Base-by-base conservation (phyloP, 1,140 invertebrate genomes). In the Lepidotrigona ventralis region DNA sequence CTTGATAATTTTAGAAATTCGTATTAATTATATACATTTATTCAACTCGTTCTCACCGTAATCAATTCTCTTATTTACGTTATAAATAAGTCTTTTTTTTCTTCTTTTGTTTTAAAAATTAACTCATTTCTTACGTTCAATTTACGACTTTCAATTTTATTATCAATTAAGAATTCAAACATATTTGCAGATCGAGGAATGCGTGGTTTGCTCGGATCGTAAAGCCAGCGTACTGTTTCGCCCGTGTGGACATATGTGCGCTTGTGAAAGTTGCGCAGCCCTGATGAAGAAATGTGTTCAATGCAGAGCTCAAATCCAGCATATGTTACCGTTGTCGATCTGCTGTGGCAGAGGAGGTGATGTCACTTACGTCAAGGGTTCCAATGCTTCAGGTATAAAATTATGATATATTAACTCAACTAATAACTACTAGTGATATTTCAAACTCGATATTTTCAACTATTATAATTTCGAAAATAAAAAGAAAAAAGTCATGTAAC, bases 281-380 rank as follows among this genome's bases (percentile, higher is more conserved):
- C 95, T 99, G 74, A 99, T 99, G 98, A 98, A 99, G 95, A 99
- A 99, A 94, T 99, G 98, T 95, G 98, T 99, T 1, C 96, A 98
- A 90, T 99, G 98, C 93, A 95, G 98, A 85, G 96, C 97, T 15
- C 97, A 97, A 90, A 98, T 99, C 90, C 97, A 98, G 85, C 95
- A 96, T 90, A 96, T 97, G 93, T 93, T 96, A 73, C 96, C 96
- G 21, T 96, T 97, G 90, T 95, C 95, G 39, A 95, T 97, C 6
- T 98, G 97, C 84, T 96, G 95, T 88, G 96, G 96, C 12, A 95
- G 95, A 29, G 90, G 89, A 83, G 94, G 93, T 88, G 89, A 93
- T 85, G 87, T 92, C 81, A 92, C 90, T 87, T 92, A 85, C 72
- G 87, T 91, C 76, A 92, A 93, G 63, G 88, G 87, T 4, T 90